Conservation (phyloP, 1,140 invertebrate species). For the Charaxes varanes region DNA sequence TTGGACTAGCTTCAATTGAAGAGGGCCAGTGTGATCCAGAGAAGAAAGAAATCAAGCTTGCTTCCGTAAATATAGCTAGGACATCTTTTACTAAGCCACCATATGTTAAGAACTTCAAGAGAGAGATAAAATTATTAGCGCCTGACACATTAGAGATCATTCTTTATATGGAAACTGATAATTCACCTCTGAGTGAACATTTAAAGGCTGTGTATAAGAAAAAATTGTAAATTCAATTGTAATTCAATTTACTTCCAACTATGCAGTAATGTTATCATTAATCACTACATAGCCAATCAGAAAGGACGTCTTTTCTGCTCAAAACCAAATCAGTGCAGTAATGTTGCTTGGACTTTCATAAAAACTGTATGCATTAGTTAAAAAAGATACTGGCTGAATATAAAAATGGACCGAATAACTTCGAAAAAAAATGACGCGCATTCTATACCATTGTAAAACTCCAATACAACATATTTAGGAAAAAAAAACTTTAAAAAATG, state of each 20-base stretch:
- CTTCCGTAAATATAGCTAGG: slow-evolving; percentile 68
- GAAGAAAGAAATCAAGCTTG: slow-evolving; percentile 54
- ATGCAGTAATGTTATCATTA: too few relatives aligned
- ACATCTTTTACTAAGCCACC: slow-evolving; percentile 75
- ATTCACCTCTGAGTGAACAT: slow-evolving; percentile 75
- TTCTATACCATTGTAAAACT: too few relatives aligned
- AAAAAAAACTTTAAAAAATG: too few relatives aligned
- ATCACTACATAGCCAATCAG: too few relatives aligned
- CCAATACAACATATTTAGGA: too few relatives aligned
- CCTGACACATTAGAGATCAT: slow-evolving; percentile 68
- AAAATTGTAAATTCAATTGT: too few relatives aligned
- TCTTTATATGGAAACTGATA: slow-evolving; percentile 76
- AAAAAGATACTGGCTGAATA: too few relatives aligned
- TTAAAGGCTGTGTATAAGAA: slow-evolving; percentile 74
- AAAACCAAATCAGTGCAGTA: too few relatives aligned
- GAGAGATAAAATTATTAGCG: slow-evolving; percentile 64
- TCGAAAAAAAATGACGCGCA: too few relatives aligned
- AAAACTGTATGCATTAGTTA: too few relatives aligned
- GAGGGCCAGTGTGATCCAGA: slow-evolving; percentile 68
- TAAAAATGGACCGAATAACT: too few relatives aligned
- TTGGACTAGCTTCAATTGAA: slow-evolving; percentile 76
- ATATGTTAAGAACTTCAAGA: slow-evolving; percentile 62
- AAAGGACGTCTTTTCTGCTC: background rate
- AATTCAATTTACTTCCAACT: background rate
- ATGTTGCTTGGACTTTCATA: too few relatives aligned